A percentile compares a stretch with the other conserved stretches of the same genome.
Conservation (phyloP, 2,113 vertebrate species). For the Numida meleagris region DNA sequence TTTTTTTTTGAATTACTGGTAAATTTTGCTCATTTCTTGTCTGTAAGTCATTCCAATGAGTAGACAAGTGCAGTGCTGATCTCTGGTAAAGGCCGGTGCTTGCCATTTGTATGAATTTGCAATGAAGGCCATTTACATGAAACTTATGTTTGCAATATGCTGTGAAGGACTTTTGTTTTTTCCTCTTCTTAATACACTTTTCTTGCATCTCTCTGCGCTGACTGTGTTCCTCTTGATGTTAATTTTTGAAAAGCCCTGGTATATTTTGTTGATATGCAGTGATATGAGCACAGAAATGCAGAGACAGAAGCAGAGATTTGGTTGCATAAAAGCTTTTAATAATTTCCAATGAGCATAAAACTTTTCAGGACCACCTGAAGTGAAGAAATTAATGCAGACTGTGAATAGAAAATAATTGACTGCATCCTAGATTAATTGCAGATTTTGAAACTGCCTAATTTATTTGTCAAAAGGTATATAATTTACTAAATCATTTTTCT, state of each 20-base stretch:
- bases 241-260: background rate
- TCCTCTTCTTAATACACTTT: background rate
- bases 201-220: background rate
- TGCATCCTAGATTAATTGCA: background rate
- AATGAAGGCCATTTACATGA: background rate
- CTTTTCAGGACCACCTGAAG: background rate
- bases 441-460: background rate
- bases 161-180: background rate
- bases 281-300: background rate
- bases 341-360: background rate
- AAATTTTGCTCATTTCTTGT: background rate
- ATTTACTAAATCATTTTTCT: background rate
- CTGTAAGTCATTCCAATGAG: background rate
- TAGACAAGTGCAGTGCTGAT: background rate
- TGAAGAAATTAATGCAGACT: constrained; percentile 7
- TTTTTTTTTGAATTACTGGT: background rate
- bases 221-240: background rate
- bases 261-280: background rate
- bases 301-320: background rate
- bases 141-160: background rate
- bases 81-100: background rate
- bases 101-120: background rate
- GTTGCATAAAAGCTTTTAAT: background rate
- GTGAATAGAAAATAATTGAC: background rate
- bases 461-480: background rate